Evolutionary conservation across 1,140 invertebrate species (phyloP), one percentile per base, ranked within the genome.

Genomic region (Caenorhabditis tropicalis): DNA sequence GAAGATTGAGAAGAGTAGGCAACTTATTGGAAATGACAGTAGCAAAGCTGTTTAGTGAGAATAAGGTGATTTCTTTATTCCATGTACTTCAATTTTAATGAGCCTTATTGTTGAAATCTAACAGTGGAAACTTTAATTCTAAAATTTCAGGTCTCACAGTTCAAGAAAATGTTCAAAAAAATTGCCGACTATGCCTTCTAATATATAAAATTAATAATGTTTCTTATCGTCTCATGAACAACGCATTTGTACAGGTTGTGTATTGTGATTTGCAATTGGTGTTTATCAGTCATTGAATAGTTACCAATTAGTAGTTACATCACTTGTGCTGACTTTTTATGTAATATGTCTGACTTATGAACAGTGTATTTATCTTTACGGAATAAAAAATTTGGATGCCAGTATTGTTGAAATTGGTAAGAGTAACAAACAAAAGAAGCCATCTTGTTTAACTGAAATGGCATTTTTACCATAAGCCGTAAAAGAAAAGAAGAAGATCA

Each of bases 111-210:
- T n/a, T n/a, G n/a, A n/a, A n/a, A n/a, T n/a, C n/a, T n/a, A n/a
- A n/a, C n/a, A n/a, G n/a, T n/a, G n/a, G n/a, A n/a, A n/a, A n/a
- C n/a, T n/a, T n/a, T n/a, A n/a, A n/a, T n/a, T 56, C 1, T 33
- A 56, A 36, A 19, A 33, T 74, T 80, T 79, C 51, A 84, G 83
- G 83, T 90, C 16, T 89, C 87, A 24, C 89, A 90, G 82, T 90
- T 90, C 82, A 90, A 91, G 70, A 90, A 90, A 79, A 90, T 91
- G 90, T 90, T 91, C 83, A 86, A 87, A 74, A 90, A 91, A 65
- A 53, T 90, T 51, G 79, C 82, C 39, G 89, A 88, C 58, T 90
- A 91, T 83, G 87, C 89, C 6, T 90, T 86, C 82, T 89, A 85
- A 89, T 80, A 81, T 81, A 51, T 9, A 46, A 39, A 58, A 60